Evolutionary conservation across 2,797 vertebrate species (phyloP), one percentile per base, ranked within the genome.

Genomic region (Ctenopoma kingsleyae): DNA sequence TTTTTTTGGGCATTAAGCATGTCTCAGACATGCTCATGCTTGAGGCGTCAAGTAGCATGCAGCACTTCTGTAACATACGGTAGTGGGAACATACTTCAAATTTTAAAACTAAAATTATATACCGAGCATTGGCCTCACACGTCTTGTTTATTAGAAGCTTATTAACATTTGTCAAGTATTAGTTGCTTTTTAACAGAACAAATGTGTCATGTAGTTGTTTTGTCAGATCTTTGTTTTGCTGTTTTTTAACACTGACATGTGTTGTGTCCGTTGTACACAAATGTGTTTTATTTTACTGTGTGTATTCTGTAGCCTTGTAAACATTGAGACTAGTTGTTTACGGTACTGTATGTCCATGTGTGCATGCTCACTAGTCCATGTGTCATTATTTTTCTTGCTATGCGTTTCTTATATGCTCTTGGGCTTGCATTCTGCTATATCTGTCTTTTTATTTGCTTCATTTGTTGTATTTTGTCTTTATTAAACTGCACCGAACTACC

Each of bases 371-470:
- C 63, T 55, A 12, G 55, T 85, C 32, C 64, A 25, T 82, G 82
- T 74, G 60, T 81, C n/a, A 51, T 91, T 80, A 19, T 79, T 89
- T 87, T 86, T 86, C 84, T 82, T 87, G 82, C 83, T 77, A 2
- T 67, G 75, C 81, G 23, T 84, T 82, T 75, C 8, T 20, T 69
- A 20, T 74, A 57, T 80, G 76, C 81, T 83, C 53, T 53, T 56
- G 49, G 74, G 70, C 84, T 69, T 74, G 78, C 81, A 30, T 81
- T 84, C 82, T 87, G 90, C 90, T 89, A 25, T 78, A 68, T 83
- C 25, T 64, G 85, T 92, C 77, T 90, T 84, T 90, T 92, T 80
- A 91, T 92, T 92, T 92, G 92, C 89, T 92, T 88, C 83, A 90
- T 92, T 88, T 90, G 84, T 91, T 91, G 78, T 89, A 70, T 93